Conservation (phyloP, 2,888 invertebrate genomes). For the Carcina quercana region DNA sequence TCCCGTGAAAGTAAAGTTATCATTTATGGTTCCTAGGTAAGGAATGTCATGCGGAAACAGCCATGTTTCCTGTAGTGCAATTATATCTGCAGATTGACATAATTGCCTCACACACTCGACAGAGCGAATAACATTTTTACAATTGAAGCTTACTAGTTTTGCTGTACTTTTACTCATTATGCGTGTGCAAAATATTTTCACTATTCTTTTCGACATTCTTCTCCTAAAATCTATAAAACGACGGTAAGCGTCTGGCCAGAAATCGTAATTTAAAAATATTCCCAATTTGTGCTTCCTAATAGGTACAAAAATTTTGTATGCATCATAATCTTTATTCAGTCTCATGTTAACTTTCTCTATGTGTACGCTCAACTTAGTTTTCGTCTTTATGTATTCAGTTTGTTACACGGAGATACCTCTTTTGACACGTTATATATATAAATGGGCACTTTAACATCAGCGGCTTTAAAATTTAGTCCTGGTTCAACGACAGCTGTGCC, state of each 20-base stretch:
- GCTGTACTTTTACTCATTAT: background rate
- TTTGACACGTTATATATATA: conserved; percentile 17
- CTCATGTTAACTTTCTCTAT: conserved; percentile 14
- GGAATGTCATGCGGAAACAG: conserved; percentile 7
- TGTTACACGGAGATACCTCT: conserved; percentile 9
- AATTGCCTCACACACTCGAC: conserved; percentile 10
- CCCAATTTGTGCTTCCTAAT: conserved; percentile 13
- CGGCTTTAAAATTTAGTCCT: conserved; percentile 15
- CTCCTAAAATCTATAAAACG: conserved; percentile 13
- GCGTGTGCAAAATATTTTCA: background rate
- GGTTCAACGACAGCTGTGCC: conserved; percentile 5
- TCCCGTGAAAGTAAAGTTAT: conserved; percentile 8
- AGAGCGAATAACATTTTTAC: conserved; percentile 12
- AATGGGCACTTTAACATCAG: conserved; percentile 14
- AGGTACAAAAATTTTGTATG: conserved; percentile 16
- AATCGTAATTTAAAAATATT: conserved; percentile 12
- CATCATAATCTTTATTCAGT: conserved; percentile 10
- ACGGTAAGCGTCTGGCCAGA: conserved; percentile 18
- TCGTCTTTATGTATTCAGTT: conserved; percentile 13
- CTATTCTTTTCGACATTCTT: background rate
- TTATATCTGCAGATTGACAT: conserved; percentile 5
- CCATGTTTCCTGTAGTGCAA: conserved; percentile 9
- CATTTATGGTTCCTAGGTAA: background rate
- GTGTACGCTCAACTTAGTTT: conserved; percentile 7
- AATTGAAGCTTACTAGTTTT: conserved; percentile 4